Evolutionary conservation across 2,888 invertebrate genomes (phyloP).

Genomic region (Epiblema foenella): DNA sequence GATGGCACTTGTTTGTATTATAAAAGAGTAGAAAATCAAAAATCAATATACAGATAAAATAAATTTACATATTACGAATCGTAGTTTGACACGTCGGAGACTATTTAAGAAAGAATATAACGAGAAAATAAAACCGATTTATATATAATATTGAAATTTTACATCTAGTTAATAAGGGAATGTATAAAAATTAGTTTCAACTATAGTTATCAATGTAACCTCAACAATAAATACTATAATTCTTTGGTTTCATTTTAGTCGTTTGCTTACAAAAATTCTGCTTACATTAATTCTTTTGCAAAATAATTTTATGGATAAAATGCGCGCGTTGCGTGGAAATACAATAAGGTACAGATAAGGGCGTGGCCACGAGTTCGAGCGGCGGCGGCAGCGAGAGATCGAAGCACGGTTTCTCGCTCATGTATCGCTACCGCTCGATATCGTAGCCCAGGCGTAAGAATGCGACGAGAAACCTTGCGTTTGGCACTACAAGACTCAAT

Average conservation of each 20-base stretch:
- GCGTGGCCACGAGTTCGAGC: not conserved
- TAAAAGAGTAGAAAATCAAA: slow-evolving; percentile 61
- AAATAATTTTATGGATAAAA: slow-evolving; percentile 53
- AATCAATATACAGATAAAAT: slow-evolving; percentile 57
- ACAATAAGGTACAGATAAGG: slow-evolving; percentile 43
- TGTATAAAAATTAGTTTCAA: slow-evolving; percentile 79
- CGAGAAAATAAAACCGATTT: slow-evolving; percentile 48
- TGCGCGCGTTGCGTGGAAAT: slow-evolving; percentile 33
- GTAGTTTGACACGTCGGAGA: slow-evolving; percentile 64
- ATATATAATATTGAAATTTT: slow-evolving; percentile 47
- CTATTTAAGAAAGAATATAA: slow-evolving; percentile 47
- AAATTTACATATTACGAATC: slow-evolving; percentile 46
- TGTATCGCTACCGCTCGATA: not conserved
- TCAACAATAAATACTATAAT: slow-evolving; percentile 82
- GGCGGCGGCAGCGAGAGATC: slow-evolving; percentile 13
- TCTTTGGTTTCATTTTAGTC: slow-evolving; percentile 82
- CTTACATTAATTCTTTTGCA: slow-evolving; percentile 55
- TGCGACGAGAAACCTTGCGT: slow-evolving; percentile 45
- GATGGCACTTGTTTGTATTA: slow-evolving; percentile 83
- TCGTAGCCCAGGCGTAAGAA: not conserved
- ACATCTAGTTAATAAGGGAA: slow-evolving; percentile 63
- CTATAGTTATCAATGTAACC: slow-evolving; percentile 70
- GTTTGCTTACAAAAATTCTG: slow-evolving; percentile 70
- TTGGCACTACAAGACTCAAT: slow-evolving; percentile 56
- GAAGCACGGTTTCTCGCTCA: not conserved